A percentile compares a stretch with the other conserved stretches of the same genome.
Conservation (phyloP, 2,888 invertebrate genomes). For the Napeogenes sylphis region DNA sequence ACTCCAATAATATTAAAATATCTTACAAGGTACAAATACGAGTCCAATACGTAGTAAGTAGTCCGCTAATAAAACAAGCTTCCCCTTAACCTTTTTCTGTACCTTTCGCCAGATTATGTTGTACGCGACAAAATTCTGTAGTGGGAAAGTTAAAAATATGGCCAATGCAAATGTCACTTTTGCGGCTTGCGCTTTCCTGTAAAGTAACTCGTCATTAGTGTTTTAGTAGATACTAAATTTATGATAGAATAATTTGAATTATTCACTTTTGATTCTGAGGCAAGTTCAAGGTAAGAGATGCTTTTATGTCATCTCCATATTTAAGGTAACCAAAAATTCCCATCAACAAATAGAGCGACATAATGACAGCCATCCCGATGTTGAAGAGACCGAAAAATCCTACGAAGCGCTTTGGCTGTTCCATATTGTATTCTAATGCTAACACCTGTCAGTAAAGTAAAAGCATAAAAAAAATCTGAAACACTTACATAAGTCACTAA, state of each 20-base stretch:
- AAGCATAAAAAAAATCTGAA: not conserved
- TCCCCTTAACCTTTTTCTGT: constrained; percentile 50
- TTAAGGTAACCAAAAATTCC: constrained; percentile 93
- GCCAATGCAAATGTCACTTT: constrained; percentile 81
- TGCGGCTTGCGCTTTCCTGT: constrained; percentile 81
- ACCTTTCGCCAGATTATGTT: constrained; percentile 82
- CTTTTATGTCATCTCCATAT: constrained; percentile 83
- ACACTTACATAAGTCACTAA: not conserved
- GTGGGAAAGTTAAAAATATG: constrained; percentile 89
- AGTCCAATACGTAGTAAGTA: constrained; percentile 42
- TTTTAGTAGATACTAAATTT: not conserved
- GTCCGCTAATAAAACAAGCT: constrained; percentile 37
- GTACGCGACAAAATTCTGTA: constrained; percentile 94
- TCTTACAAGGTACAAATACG: constrained; percentile 53
- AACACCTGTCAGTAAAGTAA: constrained; percentile 79
- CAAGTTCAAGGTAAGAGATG: constrained; percentile 92
- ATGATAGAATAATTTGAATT: not conserved
- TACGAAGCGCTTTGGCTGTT: constrained; percentile 86
- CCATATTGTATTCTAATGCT: constrained; percentile 96
- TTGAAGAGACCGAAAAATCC: constrained; percentile 88
- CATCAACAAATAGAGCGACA: constrained; percentile 84
- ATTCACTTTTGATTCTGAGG: constrained; percentile 80
- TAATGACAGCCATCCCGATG: constrained; percentile 85
- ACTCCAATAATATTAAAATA: too few relatives aligned
- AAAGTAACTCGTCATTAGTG: constrained; percentile 22